Evolutionary conservation across 2,888 invertebrate species (phyloP), one percentile per base, ranked within the genome.

Genomic region (Andrena praecox): DNA sequence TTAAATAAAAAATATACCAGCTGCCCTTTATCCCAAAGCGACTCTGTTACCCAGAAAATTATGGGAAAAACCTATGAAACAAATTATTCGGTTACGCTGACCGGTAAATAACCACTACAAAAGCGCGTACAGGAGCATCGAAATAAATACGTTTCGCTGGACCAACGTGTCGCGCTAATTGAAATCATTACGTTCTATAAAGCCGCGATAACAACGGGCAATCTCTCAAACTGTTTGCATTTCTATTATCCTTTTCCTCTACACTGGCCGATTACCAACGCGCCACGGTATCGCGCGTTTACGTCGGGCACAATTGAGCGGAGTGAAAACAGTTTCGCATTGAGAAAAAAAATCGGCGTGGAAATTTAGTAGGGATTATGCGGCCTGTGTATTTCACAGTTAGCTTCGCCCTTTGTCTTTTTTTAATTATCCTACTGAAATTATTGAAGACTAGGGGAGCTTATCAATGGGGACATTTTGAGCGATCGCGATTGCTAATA

Each of bases 161-260:
- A 10, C 56, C 56, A 70, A 70, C 42, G 24, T 42, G 62, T 20
- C 70, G 29, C 72, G 64, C 54, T 72, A 72, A 72, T 72, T 72
- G 64, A 72, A 72, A 72, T 72, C 72, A 29, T 52, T 66, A 52
- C 66, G n/a, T 29, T 27, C 35, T 64, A 64, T 67, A 64, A 72
- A 72, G 16, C 52, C 52, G 35, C 16, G 8, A 42, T 24, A 35
- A n/a, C 35, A 66, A 50, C 12, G 27, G 42, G 33, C 60, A 33
- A 62, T 62, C 66, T 52, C 52, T 72, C 52, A 66, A 54, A 52
- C 35, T 35, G 52, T 35, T 64, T 66, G 52, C 67, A 20, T 54
- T 62, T 67, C 54, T 50, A 66, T 66, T 29, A 66, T 35, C 35
- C 27, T 12, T 7, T 63, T 63, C 24, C 16, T 8, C 12, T 20